Percentiles rank a stretch among this genome's conserved stretches.
Evolutionary conservation across 2,113 vertebrate genomes (phyloP).

Genomic region (Tragelaphus strepsiceros): DNA sequence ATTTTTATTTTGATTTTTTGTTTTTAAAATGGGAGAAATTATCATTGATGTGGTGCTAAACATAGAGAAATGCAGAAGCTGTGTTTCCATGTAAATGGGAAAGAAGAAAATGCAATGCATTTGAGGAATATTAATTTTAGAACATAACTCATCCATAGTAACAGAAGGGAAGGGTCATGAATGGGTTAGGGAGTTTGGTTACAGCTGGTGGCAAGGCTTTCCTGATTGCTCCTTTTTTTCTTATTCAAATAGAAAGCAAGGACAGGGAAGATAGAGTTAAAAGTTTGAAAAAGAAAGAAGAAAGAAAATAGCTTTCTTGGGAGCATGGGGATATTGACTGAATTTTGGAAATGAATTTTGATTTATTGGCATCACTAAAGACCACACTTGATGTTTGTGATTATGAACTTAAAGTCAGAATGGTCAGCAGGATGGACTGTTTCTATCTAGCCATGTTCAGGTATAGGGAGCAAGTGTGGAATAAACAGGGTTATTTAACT

Average conservation of each 20-base stretch:
- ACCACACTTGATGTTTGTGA: background rate
- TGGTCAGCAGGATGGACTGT: background rate
- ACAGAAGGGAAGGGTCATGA: background rate
- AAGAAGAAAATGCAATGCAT: background rate
- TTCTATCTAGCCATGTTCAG: background rate
- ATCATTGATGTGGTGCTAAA: background rate
- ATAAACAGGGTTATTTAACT: background rate
- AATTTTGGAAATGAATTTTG: background rate
- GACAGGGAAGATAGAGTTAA: background rate
- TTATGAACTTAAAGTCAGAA: constrained; percentile 9
- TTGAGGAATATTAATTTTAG: background rate
- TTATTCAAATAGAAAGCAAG: background rate
- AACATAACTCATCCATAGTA: background rate
- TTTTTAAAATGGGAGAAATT: background rate
- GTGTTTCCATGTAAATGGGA: background rate
- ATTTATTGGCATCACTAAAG: background rate
- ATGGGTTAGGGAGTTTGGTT: background rate
- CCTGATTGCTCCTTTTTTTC: background rate
- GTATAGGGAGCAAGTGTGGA: background rate
- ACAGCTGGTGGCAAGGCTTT: background rate
- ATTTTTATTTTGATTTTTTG: background rate
- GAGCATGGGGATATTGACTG: background rate
- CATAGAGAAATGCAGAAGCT: background rate
- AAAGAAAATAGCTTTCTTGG: background rate
- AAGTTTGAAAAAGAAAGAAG: background rate